Evolutionary conservation across 2,888 invertebrate species (phyloP), one percentile per base, ranked within the genome.

Genomic region (Lasioglossum vierecki): DNA sequence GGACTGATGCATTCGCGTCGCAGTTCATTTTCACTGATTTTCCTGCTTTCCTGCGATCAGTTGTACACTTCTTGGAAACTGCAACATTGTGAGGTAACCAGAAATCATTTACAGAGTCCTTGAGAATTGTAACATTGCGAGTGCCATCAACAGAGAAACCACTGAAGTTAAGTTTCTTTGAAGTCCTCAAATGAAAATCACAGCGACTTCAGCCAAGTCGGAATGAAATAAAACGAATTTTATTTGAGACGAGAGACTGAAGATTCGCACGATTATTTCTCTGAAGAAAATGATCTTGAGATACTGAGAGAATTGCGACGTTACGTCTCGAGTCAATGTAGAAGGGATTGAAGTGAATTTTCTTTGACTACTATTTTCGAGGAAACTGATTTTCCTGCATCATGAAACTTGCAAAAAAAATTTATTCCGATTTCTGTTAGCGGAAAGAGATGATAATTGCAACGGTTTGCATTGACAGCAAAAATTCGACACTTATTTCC

Each of bases 401-500:
- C 3, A 3, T 9, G 22, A 53, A n/a, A n/a, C 2, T n/a, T n/a
- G 8, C 3, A n/a, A 15, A 46, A 30, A 46, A 15, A 1, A 2
- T 26, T 60, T 3, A 35, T 26, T 60, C 53, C 0, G n/a, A n/a
- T 60, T n/a, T n/a, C 60, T 1, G 60, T 26, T 26, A 11, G 26
- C 0, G 53, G 15, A 9, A 53, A 22, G n/a, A 3, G 22, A n/a
- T 3, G 3, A 53, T 0, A 11, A 57, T 57, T 1, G n/a, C n/a
- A 57, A n/a, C n/a, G n/a, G 30, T 30, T 30, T 30, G 30, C 4
- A 4, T 11, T n/a, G 57, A 57, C 57, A 11, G 57, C 30, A 35
- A 68, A 39, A 39, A 68, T 3, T 70, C 9, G 18, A 71, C 77
- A 39, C 53, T 76, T 49, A 39, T 63, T 63, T 75, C 80, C 76